Conservation (phyloP, 2,888 invertebrate genomes). For the Dynastes tityus region DNA sequence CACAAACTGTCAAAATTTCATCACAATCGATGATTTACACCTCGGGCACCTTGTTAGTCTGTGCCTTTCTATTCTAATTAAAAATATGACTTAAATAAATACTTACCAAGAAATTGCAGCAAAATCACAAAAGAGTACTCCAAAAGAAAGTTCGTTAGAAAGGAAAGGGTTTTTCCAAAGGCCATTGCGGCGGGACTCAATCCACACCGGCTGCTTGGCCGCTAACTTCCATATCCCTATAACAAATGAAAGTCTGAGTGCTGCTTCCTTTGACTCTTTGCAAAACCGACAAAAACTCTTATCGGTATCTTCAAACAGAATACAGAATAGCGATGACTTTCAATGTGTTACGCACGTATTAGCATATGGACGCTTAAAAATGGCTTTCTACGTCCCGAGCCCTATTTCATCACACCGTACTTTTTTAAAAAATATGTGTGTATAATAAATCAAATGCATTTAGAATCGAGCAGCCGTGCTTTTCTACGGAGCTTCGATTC, state of each 20-base stretch:
- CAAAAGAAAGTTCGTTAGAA: slow-evolving; percentile 48
- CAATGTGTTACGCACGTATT: slow-evolving; percentile 62
- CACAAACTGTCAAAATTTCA: no score
- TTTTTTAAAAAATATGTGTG: slow-evolving; percentile 62
- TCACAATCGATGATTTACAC: no score
- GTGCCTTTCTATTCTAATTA: background rate
- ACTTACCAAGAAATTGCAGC: slow-evolving; percentile 60
- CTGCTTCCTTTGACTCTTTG: slow-evolving; percentile 56
- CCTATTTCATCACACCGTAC: slow-evolving; percentile 49
- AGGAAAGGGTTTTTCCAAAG: slow-evolving; percentile 60
- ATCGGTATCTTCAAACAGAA: slow-evolving; percentile 67
- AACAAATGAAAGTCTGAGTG: slow-evolving; percentile 60
- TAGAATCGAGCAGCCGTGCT: slow-evolving; percentile 52
- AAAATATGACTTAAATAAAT: slow-evolving; percentile 10
- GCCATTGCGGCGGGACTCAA: slow-evolving; percentile 68
- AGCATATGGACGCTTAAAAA: slow-evolving; percentile 60
- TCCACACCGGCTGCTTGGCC: slow-evolving; percentile 67
- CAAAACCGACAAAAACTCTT: slow-evolving; percentile 60
- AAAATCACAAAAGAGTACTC: slow-evolving; percentile 48
- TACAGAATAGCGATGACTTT: slow-evolving; percentile 64
- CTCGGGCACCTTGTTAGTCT: no score
- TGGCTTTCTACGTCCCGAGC: slow-evolving; percentile 53
- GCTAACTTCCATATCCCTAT: slow-evolving; percentile 67
- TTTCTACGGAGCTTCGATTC: slow-evolving; percentile 32
- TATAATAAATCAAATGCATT: slow-evolving; percentile 65